Base-by-base conservation (phyloP, 1,140 invertebrate genomes). In the Bombus ignitus region DNA sequence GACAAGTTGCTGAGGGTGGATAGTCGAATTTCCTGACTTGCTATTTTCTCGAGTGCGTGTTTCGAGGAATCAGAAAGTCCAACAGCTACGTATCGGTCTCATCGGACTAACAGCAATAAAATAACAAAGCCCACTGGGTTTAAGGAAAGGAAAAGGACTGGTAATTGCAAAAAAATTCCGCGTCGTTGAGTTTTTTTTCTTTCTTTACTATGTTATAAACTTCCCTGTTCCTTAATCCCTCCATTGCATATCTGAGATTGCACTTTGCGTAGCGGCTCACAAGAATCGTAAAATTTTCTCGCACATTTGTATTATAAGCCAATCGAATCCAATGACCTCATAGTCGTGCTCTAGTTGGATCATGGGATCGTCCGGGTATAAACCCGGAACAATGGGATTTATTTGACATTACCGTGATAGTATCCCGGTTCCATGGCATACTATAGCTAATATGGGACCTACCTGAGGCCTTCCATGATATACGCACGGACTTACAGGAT, bases 361-460 rank as follows among this genome's bases (percentile, higher is more conserved):
- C 65, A 66, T 66, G 15, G 65, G 65, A 66, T 66, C 65, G n/a
- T 32, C n/a, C 13, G n/a, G 13, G 15, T 35, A 32, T 66, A 15
- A 66, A 66, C 65, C 65, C 65, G 65, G n/a, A 66, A 18, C 65
- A 66, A 32, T 66, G n/a, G 65, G 65, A 66, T 66, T 66, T 66
- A 66, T 32, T 35, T 66, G 65, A 66, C 65, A 32, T 66, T 18
- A 66, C 65, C 13, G 13, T n/a, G 65, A 66, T 66, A 66, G 32
- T 32, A 66, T 32, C 65, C 65, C n/a, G n/a, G 65, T 66, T 32
- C 15, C 65, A 32, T 65, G 62, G n/a, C n/a, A 32, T 66, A 22
- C 47, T 53, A 35, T 32, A n/a, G 6, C n/a, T 35, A 32, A 15
- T 66, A 66, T 32, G n/a, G 15, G 65, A 66, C 65, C 65, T n/a